These are phyloP conservation scores for Enteromius trimaculatus DNA, from an alignment of 2,797 vertebrate species.

Conservation along the genomic window DNA sequence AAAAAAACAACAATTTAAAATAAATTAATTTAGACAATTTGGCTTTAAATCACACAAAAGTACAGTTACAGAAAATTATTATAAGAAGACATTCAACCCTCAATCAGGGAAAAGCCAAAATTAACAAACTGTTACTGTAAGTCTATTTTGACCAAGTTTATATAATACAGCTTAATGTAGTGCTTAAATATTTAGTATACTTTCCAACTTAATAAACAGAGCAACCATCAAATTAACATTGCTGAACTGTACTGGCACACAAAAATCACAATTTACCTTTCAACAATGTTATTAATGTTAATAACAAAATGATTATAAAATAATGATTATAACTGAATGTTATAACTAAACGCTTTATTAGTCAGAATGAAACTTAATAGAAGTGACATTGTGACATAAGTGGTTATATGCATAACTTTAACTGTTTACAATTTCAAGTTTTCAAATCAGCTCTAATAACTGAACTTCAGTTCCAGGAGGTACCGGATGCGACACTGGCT, in stretches of 20 bases:
- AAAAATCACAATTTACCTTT: background rate
- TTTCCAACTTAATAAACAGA: background rate
- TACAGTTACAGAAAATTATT: background rate
- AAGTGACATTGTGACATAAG: background rate
- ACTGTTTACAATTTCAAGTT: background rate
- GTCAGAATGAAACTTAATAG: background rate
- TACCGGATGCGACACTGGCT: slow-evolving; percentile 88
- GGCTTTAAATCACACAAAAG: background rate
- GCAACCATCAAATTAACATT: background rate
- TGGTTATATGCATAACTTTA: background rate
- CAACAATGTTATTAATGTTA: background rate
- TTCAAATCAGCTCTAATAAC: background rate
- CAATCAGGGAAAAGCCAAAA: background rate
- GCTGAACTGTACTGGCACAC: background rate
- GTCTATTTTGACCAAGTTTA: background rate
- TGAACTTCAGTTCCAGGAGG: slow-evolving; percentile 85
- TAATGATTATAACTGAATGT: background rate
- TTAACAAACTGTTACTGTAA: background rate
- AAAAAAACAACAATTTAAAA: background rate
- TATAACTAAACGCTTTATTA: background rate
- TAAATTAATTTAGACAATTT: background rate
- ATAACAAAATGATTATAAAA: background rate
- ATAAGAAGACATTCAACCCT: slow-evolving; percentile 6
- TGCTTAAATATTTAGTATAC: background rate
- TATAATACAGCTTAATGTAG: background rate